Percentiles rank a stretch among this genome's conserved stretches.
phyloP scores from a whole-genome alignment of 2,113 vertebrate genomes.

The Euleptes europaea region DNA sequence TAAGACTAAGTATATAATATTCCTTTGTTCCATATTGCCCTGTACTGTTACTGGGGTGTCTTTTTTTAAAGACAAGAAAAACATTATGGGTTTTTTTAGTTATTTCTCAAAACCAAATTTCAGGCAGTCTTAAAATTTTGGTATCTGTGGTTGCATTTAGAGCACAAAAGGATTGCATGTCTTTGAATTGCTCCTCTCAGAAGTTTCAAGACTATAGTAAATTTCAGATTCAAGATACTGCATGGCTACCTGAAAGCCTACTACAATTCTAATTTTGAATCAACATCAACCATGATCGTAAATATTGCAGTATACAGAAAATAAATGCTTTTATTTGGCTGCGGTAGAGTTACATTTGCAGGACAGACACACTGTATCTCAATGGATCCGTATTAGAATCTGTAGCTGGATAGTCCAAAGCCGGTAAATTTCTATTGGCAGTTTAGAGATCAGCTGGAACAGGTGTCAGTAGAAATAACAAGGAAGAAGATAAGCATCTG shows the following conservation, averaged over 20 bases:
- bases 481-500: background rate
- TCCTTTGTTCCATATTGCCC: background rate
- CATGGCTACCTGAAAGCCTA: background rate
- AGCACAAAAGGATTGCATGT: background rate
- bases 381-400: background rate
- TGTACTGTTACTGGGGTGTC: background rate
- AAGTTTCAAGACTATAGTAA: background rate
- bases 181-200: background rate
- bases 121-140: background rate
- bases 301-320: background rate
- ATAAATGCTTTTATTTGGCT: background rate
- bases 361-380: background rate
- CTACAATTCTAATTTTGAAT: slow-evolving; percentile 26
- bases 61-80: background rate
- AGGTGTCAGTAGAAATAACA: background rate
- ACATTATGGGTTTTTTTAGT: background rate
- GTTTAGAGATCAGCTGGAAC: background rate
- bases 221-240: background rate
- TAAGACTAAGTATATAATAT: background rate
- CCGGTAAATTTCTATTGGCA: background rate
- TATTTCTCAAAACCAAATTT: background rate
- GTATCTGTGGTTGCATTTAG: background rate
- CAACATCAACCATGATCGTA: background rate
- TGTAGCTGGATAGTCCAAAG: background rate
- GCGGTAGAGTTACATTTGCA: background rate